Percentiles rank a stretch among this genome's conserved stretches.
Conservation (phyloP, 1,140 invertebrate genomes). For the Pissodes strobi region DNA sequence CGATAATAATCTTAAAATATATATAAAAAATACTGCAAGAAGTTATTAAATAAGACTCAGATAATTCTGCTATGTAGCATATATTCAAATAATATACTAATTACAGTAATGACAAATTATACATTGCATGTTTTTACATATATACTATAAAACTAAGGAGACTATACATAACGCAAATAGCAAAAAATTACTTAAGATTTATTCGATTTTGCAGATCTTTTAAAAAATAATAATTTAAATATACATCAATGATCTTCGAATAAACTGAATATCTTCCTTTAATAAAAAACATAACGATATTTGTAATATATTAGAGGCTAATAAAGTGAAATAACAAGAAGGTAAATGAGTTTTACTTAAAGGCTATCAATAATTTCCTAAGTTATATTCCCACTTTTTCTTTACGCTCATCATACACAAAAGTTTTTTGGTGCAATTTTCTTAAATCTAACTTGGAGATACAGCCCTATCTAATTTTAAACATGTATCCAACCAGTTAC, state of each 20-base stretch:
- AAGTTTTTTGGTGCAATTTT: conserved; percentile 18
- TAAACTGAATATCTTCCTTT: conserved; percentile 10
- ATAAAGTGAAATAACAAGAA: conserved; percentile 8
- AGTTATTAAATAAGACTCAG: no score
- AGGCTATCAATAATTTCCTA: conserved; percentile 4
- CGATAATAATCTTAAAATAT: neutral
- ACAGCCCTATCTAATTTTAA: neutral
- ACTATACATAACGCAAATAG: conserved; percentile 30
- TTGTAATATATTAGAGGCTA: conserved; percentile 8
- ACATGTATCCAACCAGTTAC: no score
- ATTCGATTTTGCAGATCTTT: conserved; percentile 35
- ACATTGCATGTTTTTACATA: conserved; percentile 35
- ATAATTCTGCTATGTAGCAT: conserved; percentile 27
- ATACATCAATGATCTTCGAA: conserved; percentile 14
- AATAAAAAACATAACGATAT: neutral
- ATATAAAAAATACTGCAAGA: neutral
- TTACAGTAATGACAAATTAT: conserved; percentile 34
- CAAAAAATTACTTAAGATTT: conserved; percentile 18
- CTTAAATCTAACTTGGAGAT: conserved; percentile 14
- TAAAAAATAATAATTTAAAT: conserved; percentile 20
- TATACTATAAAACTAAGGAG: conserved; percentile 23
- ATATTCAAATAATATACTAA: conserved; percentile 36
- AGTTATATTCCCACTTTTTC: conserved; percentile 9
- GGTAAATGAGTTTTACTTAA: conserved; percentile 8
- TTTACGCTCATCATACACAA: conserved; percentile 17